These are phyloP conservation scores for Nomada fabriciana DNA, from an alignment of 2,888 invertebrate genomes.

Conservation along the genomic window DNA sequence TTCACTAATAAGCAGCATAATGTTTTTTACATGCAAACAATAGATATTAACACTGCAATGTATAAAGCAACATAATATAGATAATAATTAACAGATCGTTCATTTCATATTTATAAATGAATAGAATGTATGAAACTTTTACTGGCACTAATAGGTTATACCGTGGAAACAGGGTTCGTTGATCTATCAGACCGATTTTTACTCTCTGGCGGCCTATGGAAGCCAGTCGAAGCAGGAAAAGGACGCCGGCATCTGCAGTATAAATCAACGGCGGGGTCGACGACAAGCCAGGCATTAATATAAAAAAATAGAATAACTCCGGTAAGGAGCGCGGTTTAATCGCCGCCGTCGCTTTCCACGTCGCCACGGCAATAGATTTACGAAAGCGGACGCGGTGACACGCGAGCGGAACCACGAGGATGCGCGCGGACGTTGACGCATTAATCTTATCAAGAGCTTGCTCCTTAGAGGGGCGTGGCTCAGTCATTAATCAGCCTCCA, in stretches of 20 bases:
- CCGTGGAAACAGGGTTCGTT: slow-evolving; percentile 18
- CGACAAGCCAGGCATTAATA: slow-evolving; percentile 52
- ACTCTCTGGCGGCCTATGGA: not conserved
- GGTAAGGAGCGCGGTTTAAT: slow-evolving; percentile 48
- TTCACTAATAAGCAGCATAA: too few species aligned
- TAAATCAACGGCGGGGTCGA: slow-evolving; percentile 47
- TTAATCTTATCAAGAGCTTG: slow-evolving; percentile 62
- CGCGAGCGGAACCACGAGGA: slow-evolving; percentile 32
- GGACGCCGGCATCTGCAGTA: slow-evolving; percentile 8
- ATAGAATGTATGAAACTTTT: not conserved
- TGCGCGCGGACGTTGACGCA: slow-evolving; percentile 55
- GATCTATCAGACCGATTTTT: slow-evolving; percentile 53
- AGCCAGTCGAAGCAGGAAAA: not conserved
- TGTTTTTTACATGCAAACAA: too few species aligned
- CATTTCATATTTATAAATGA: too few species aligned
- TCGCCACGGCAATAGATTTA: slow-evolving; percentile 45
- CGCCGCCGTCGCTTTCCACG: slow-evolving; percentile 31
- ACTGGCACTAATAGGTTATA: not conserved
- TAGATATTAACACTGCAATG: too few species aligned
- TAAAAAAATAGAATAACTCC: slow-evolving; percentile 52
- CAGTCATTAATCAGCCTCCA: slow-evolving; percentile 64
- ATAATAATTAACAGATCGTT: too few species aligned
- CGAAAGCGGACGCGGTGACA: slow-evolving; percentile 40
- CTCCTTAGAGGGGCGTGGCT: slow-evolving; percentile 47
- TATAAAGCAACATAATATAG: too few species aligned